Evolutionary conservation across 2,888 invertebrate species (phyloP).

Genomic region (Ditula angustiorana): DNA sequence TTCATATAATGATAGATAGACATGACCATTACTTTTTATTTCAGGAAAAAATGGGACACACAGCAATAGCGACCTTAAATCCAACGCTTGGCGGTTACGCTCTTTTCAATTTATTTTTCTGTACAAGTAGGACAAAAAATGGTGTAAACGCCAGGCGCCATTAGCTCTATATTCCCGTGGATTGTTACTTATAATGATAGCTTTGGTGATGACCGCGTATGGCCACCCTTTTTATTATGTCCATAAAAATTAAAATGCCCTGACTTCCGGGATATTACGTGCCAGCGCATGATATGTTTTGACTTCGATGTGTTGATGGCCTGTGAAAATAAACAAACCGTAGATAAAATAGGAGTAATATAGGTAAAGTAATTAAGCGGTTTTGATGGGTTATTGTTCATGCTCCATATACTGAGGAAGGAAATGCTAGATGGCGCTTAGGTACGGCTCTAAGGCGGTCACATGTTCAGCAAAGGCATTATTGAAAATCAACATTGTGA

Average conservation of each 20-base stretch:
- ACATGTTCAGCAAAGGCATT: too few relatives aligned
- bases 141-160: neutral
- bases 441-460: too few relatives aligned
- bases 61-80: neutral
- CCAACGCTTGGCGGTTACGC: neutral
- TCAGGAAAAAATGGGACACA: conserved; percentile 17
- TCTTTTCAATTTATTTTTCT: neutral
- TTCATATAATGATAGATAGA: conserved; percentile 17
- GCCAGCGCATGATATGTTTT: conserved; percentile 4
- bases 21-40: conserved; percentile 33
- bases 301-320: conserved; percentile 13
- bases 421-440: neutral
- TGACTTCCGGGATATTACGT: conserved; percentile 24
- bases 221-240: conserved; percentile 20
- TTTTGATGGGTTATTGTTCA: neutral
- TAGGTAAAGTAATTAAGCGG: neutral
- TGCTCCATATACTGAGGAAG: neutral
- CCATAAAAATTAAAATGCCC: conserved; percentile 22
- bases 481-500: too few relatives aligned
- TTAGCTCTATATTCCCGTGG: neutral
- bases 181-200: conserved; percentile 13
- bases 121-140: neutral
- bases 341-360: neutral
- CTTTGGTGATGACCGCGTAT: conserved; percentile 29
- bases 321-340: conserved; percentile 9